A percentile compares a stretch with the other conserved stretches of the same genome.
Conservation (phyloP, 2,888 invertebrate genomes). For the Stenodema calcarata region DNA sequence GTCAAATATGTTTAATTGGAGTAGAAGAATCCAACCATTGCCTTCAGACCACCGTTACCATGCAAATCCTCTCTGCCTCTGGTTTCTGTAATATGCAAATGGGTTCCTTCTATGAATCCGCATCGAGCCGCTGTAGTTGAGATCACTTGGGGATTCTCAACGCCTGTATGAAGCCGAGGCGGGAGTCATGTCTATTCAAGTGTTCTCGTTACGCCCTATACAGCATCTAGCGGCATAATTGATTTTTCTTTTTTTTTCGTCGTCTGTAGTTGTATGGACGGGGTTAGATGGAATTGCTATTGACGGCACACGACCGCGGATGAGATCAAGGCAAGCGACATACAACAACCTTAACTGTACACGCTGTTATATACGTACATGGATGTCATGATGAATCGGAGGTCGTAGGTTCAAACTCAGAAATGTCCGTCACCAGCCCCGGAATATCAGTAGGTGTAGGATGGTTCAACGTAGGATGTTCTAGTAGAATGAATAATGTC, state of each 20-base stretch:
- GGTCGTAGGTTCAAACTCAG: not conserved
- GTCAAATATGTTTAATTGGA: conserved; percentile 2
- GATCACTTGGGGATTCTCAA: not conserved
- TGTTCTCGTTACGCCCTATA: not conserved
- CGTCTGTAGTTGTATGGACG: not conserved
- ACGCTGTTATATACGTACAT: not conserved
- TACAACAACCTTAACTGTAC: not conserved
- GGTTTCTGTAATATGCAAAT: conserved; percentile 2
- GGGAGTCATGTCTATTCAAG: not conserved
- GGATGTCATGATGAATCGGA: not conserved
- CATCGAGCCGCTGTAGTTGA: not conserved
- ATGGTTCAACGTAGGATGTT: too few relatives aligned
- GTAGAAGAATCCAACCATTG: not conserved
- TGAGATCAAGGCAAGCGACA: not conserved
- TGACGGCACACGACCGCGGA: not conserved
- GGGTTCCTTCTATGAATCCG: not conserved
- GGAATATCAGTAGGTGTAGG: too few relatives aligned
- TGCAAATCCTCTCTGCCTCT: not conserved
- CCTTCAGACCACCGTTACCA: not conserved
- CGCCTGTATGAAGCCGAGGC: not conserved
- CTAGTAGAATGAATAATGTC: too few relatives aligned
- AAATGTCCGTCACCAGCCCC: not conserved
- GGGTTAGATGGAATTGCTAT: not conserved
- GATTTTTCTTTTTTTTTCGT: not conserved
- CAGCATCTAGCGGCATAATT: not conserved